Base-by-base conservation (phyloP, 2,888 invertebrate species). In the Spilosoma lubricipeda region DNA sequence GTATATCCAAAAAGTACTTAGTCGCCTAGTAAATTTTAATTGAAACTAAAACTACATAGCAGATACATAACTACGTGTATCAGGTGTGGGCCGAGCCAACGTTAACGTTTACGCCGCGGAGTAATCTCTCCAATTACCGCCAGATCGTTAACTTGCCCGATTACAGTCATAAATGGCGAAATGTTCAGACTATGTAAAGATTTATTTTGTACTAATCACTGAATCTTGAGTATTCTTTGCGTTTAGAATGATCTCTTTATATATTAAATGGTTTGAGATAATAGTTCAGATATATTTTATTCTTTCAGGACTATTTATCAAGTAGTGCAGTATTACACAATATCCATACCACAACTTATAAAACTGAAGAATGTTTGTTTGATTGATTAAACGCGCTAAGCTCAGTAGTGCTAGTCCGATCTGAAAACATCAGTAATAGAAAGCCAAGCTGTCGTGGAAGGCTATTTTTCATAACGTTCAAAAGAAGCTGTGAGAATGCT, bases 121-220 rank as follows among this genome's bases (percentile, higher is more conserved):
- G 36, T 70, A 70, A 70, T 56, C 69, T 27, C 69, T 9, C 56
- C 69, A 56, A 70, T 70, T 70, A 70, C 39, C 56, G 39, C 39
- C 69, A 69, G 69, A 59, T 70, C 69, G 69, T 70, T 70, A 70
- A 56, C 56, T 70, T 27, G 39, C 56, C 56, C 56, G 36, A 70
- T 59, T 70, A 70, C 69, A 70, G 69, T 70, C 69, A 56, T 70
- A 70, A 69, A 70, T 11, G 27, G 56, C 18, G 56, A 56, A 30
- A 70, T 27, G 69, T 59, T 56, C 27, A 15, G 56, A 56, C 39
- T 70, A 56, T 70, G 69, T 70, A 56, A 70, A 18, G 30, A n/a
- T 59, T 59, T 59, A 39, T 59, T 70, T 63, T 27, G 18, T 63
- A 63, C 63, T 63, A 30, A 42, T 67, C 45, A 18, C 30, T 27